A percentile compares a stretch with the other conserved stretches of the same genome.
Conservation (phyloP, 2,113 vertebrate genomes). For the Aviceda subcristata region DNA sequence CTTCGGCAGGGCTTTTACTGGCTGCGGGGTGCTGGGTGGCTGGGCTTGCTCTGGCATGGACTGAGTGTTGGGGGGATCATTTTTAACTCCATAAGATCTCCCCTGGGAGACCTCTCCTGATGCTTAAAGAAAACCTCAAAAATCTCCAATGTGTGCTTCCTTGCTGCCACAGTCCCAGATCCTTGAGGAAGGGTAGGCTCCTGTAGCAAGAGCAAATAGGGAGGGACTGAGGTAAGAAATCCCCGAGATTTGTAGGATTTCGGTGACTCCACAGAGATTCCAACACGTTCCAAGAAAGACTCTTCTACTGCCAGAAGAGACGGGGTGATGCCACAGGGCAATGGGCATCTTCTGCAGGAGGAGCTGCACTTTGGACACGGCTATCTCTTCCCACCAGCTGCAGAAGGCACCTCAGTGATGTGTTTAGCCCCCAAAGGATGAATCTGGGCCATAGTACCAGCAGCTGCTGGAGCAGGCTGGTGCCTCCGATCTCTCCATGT, state of each 20-base stretch:
- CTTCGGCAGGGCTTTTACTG: background rate
- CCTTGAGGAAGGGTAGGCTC: background rate
- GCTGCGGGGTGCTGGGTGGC: background rate
- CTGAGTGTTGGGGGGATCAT: background rate
- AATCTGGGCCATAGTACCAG: background rate
- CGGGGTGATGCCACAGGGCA: background rate
- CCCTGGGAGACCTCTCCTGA: background rate
- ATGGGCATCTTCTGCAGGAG: background rate
- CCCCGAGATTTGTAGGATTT: background rate
- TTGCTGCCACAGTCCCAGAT: background rate
- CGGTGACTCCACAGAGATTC: background rate
- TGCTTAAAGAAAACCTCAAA: background rate
- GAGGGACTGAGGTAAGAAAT: background rate
- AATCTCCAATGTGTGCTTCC: background rate
- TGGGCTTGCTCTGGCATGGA: background rate
- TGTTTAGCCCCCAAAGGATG: background rate
- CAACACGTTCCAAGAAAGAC: background rate
- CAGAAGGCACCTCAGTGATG: background rate
- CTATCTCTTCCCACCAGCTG: background rate
- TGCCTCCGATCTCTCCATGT: background rate
- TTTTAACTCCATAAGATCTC: background rate
- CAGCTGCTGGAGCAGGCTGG: background rate
- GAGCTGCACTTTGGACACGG: background rate
- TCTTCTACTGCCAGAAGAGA: background rate
- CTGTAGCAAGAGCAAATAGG: background rate